Conservation (phyloP, 1,140 invertebrate species). For the Nymphalis io region DNA sequence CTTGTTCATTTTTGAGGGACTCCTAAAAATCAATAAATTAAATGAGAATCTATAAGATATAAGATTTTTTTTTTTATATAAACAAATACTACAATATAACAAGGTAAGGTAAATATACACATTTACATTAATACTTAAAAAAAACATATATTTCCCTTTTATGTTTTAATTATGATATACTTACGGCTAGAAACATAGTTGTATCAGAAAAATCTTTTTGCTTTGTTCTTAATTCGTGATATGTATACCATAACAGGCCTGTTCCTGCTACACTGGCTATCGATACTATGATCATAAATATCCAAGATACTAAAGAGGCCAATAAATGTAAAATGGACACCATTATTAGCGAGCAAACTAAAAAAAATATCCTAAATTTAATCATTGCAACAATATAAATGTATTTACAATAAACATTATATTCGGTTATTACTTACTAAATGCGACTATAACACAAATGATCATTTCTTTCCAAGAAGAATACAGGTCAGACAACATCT, state of each 20-base stretch:
- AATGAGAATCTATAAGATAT: too few relatives aligned
- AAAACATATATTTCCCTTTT: conserved; percentile 11
- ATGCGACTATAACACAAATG: conserved; percentile 89
- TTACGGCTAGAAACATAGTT: conserved; percentile 62
- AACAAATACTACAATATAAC: background rate
- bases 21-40: conserved; percentile 83
- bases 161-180: conserved; percentile 36
- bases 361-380: conserved; percentile 51
- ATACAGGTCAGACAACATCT: conserved; percentile 93
- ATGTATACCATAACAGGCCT: conserved; percentile 93
- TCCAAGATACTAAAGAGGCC: conserved; percentile 91
- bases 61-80: background rate
- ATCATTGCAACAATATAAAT: background rate
- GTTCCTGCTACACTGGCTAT: conserved; percentile 89
- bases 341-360: conserved; percentile 91
- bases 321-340: conserved; percentile 92
- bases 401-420: background rate
- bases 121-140: background rate
- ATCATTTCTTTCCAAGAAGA: conserved; percentile 92
- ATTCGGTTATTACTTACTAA: conserved; percentile 83
- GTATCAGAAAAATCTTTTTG: conserved; percentile 83
- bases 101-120: background rate
- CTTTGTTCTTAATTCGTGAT: conserved; percentile 87
- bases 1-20: conserved; percentile 91
- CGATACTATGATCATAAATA: conserved; percentile 90